Percentiles rank a stretch among this genome's conserved stretches.
These are phyloP conservation scores for Drosophila repletoides DNA, from an alignment of 1,140 invertebrate genomes.

Conservation along the genomic window DNA sequence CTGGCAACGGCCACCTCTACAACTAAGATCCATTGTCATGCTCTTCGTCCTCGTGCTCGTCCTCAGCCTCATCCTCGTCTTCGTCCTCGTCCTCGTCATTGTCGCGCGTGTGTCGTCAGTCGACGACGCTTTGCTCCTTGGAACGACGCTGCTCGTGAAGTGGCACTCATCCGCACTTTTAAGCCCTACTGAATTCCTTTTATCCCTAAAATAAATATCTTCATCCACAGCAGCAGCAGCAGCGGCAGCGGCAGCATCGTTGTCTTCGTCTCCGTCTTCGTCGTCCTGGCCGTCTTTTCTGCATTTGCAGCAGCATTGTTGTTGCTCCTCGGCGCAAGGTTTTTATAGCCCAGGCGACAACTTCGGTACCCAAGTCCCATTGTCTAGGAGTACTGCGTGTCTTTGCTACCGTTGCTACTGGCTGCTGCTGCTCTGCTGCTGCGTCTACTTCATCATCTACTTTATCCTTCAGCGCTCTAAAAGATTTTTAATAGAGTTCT, in stretches of 20 bases:
- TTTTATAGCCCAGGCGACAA: conserved; percentile 57
- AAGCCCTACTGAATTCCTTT: conserved; percentile 82
- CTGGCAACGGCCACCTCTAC: conserved; percentile 2
- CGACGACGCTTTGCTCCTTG: conserved; percentile 65
- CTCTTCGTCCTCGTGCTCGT: conserved; percentile 25
- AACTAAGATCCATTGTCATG: conserved; percentile 39
- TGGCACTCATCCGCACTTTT: conserved; percentile 81
- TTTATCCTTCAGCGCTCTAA: conserved; percentile 64
- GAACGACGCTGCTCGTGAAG: conserved; percentile 72
- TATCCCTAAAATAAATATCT: conserved; percentile 82
- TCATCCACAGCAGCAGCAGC: conserved; percentile 60
- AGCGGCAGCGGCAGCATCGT: conserved; percentile 1
- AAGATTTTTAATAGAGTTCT: conserved; percentile 81
- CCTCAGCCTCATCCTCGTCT: conserved; percentile 45
- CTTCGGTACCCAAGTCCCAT: conserved; percentile 34
- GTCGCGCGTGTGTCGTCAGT: conserved; percentile 57
- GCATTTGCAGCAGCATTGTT: conserved; percentile 24
- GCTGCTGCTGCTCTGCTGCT: conserved; percentile 21
- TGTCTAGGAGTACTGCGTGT: conserved; percentile 29
- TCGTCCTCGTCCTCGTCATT: conserved; percentile 39
- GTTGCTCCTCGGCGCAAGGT: conserved; percentile 49
- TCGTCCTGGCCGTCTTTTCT: conserved; percentile 2
- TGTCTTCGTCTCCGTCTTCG: conserved; percentile 15
- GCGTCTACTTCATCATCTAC: conserved; percentile 61
- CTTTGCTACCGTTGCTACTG: conserved; percentile 16